A percentile compares a stretch with the other conserved stretches of the same genome.
These are phyloP conservation scores for Enteromius mattozi DNA, from an alignment of 2,797 vertebrate genomes.

Conservation along the genomic window DNA sequence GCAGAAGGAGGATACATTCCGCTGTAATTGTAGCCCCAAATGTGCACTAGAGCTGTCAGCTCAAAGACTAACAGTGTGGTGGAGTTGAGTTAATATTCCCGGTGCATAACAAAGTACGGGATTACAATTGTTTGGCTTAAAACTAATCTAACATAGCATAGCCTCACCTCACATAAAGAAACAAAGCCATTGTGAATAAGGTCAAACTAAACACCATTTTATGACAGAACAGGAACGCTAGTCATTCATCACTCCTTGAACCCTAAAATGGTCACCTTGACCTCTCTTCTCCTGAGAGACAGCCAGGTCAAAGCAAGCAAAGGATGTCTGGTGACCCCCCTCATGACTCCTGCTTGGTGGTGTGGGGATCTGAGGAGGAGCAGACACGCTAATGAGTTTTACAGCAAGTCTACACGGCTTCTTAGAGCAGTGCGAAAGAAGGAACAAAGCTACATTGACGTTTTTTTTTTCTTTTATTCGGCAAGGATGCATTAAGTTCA, in stretches of 20 bases:
- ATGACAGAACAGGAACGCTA: conserved; percentile 50
- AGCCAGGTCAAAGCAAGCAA: conserved; percentile 60
- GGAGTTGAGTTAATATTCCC: conserved; percentile 17
- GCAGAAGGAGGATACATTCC: conserved; percentile 23
- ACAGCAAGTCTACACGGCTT: conserved; percentile 58
- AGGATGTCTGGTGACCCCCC: conserved; percentile 58
- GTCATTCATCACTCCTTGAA: conserved; percentile 61
- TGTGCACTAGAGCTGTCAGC: conserved; percentile 23
- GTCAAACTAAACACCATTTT: conserved; percentile 51
- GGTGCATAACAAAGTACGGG: background rate
- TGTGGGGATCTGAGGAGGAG: conserved; percentile 60
- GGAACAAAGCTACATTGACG: conserved; percentile 2
- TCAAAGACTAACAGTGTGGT: conserved; percentile 35
- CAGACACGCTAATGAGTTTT: conserved; percentile 62
- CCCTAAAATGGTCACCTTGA: conserved; percentile 50
- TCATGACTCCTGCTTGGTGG: conserved; percentile 66
- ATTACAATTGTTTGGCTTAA: conserved; percentile 18
- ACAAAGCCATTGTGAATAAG: conserved; percentile 39
- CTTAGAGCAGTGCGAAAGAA: conserved; percentile 8
- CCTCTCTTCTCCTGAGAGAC: conserved; percentile 36
- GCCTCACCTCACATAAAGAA: conserved; percentile 28
- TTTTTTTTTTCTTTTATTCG: background rate
- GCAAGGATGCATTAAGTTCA: background rate
- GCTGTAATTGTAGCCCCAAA: conserved; percentile 33
- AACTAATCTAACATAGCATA: conserved; percentile 23